Conservation (phyloP, 2,797 vertebrate species). For the Micrastur ruficollis region DNA sequence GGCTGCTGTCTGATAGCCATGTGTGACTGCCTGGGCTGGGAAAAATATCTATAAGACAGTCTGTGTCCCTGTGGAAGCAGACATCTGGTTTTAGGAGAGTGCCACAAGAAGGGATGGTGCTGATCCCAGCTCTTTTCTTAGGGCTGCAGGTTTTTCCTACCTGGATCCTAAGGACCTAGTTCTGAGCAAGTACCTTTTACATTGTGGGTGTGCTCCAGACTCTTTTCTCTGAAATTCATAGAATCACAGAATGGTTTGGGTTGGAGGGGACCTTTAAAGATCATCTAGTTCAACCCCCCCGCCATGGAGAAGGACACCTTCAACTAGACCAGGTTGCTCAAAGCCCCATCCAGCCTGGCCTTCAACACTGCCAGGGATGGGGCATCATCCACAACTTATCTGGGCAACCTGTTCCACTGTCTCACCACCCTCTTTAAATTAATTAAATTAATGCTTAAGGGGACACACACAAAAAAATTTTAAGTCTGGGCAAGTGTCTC, state of each 20-base stretch:
- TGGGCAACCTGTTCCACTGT: not conserved
- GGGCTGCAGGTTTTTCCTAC: not conserved
- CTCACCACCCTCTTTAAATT: not conserved
- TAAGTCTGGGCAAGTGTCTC: not conserved
- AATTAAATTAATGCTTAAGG: not conserved
- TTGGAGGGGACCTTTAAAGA: not conserved
- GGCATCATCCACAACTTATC: not conserved
- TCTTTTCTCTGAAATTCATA: not conserved
- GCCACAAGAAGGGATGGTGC: not conserved
- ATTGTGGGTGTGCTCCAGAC: not conserved
- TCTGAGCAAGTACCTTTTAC: not conserved
- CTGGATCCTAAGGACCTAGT: not conserved
- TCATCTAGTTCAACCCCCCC: not conserved
- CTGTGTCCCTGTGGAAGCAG: not conserved
- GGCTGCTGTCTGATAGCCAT: not conserved
- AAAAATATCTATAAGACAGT: not conserved
- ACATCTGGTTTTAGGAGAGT: not conserved
- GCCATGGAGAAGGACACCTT: not conserved
- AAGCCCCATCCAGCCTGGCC: not conserved
- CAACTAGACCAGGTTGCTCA: not conserved
- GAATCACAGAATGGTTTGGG: not conserved
- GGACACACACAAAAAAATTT: not conserved
- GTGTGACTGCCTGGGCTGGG: not conserved
- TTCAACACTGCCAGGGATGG: not conserved
- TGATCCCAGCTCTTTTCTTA: not conserved